Conservation (phyloP, 2,797 vertebrate genomes). For the Gallinago nigripennis region DNA sequence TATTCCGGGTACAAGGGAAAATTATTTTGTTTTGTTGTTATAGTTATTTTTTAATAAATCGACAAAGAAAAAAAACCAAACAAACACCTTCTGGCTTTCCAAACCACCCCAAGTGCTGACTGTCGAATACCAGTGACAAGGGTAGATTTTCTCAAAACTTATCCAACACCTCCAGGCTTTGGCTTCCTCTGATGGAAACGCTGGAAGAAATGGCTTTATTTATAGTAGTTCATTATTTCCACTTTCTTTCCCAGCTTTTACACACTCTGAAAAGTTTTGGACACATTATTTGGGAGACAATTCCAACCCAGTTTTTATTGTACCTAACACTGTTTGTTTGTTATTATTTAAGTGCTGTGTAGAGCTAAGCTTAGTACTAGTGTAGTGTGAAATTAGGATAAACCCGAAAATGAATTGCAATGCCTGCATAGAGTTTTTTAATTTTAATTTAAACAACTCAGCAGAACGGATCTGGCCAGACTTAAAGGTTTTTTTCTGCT, state of each 20-base stretch:
- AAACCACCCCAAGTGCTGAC: not conserved
- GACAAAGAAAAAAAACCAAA: not conserved
- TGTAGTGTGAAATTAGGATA: not conserved
- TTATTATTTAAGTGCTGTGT: not conserved
- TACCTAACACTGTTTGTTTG: not conserved
- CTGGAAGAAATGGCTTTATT: not conserved
- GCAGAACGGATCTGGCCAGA: not conserved
- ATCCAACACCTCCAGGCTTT: constrained; percentile 1
- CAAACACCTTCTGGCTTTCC: not conserved
- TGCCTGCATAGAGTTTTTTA: not conserved
- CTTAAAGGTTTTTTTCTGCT: not conserved
- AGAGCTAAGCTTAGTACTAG: not conserved
- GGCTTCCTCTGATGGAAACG: constrained; percentile 5
- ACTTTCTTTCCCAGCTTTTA: constrained; percentile 5
- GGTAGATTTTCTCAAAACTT: not conserved
- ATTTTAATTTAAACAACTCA: not conserved
- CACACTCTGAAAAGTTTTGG: not conserved
- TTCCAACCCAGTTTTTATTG: not conserved
- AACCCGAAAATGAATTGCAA: not conserved
- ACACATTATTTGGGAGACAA: not conserved
- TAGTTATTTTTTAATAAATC: not conserved
- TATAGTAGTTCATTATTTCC: constrained; percentile 22
- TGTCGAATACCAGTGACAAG: not conserved
- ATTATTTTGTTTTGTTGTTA: not conserved
- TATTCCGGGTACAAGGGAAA: not conserved